Conservation (phyloP, 2,113 vertebrate genomes). For the Chauna torquata region DNA sequence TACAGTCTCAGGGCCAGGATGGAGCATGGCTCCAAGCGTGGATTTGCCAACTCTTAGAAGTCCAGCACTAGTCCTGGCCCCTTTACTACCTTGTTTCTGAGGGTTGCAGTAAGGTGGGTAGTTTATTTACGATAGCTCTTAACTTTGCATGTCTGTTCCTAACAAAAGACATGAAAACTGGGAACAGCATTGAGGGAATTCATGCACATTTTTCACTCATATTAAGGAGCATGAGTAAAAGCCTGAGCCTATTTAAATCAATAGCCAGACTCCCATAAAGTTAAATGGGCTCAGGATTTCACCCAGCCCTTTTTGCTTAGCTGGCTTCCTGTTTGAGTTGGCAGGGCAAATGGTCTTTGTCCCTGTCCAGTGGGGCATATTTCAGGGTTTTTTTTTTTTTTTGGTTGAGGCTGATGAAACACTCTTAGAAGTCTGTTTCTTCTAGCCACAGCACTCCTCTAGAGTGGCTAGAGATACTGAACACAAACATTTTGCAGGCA, state of each 20-base stretch:
- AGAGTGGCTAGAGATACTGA: neutral
- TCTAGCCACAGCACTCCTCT: neutral
- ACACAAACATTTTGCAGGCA: neutral
- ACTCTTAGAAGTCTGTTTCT: neutral
- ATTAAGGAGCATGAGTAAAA: neutral
- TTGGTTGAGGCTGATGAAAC: neutral
- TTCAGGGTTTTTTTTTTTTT: neutral
- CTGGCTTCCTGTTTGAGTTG: neutral
- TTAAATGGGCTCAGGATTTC: neutral
- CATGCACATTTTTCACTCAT: too few species aligned
- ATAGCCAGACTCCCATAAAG: neutral
- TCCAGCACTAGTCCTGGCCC: accelerated
- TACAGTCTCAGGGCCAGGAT: neutral
- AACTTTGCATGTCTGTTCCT: neutral
- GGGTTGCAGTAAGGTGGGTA: neutral
- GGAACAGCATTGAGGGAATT: neutral
- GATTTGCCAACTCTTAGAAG: neutral
- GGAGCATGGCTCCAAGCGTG: neutral
- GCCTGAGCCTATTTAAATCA: neutral
- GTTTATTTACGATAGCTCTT: neutral
- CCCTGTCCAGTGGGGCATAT: neutral
- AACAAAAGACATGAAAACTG: neutral
- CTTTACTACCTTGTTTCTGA: neutral
- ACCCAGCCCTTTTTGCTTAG: neutral
- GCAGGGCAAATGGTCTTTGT: neutral